Base-by-base conservation (phyloP, 1,140 invertebrate genomes). In the Littorina saxatilis region DNA sequence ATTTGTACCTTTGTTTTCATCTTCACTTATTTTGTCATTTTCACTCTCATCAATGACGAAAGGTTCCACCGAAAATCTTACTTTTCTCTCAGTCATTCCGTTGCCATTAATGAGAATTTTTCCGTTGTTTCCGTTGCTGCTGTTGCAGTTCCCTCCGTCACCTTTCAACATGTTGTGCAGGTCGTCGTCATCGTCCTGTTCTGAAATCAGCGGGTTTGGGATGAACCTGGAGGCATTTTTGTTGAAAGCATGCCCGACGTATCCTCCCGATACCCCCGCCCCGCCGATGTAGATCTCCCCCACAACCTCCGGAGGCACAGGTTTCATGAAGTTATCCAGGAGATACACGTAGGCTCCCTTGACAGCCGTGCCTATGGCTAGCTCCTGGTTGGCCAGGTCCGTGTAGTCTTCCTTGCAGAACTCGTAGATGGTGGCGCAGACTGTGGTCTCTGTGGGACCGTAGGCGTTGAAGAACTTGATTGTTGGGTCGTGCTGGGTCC, bases 221-320 rank as follows among this genome's bases (percentile, higher is more conserved):
- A 88, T 63, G 70, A 88, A 88, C 72, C 66, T 63, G 66, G 86
- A 79, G 11, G 75, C 35, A 17, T 84, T 87, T 43, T 68, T 76
- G 29, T 84, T 39, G 15, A 61, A 43, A 15, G 87, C 87, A 73
- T 88, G 83, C 15, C 86, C 86, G 35, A 84, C 84, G 39, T 88
- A 88, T 4, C 87, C 87, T 4, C 81, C 72, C 4, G 87, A 83
- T 29, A 88, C 58, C 17, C 87, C 86, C 66, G 77, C 73, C 9
- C 86, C 87, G 40, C 87, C 87, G 23, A 87, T 84, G 39, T 85
- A 88, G 75, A 88, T 83, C 83, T 88, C 86, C 3, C 86, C 87
- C 4, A 88, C 85, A 58, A 87, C 83, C 70, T 80, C 83, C 20
- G 87, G 87, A 50, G 87, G 86, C 35, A 88, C 82, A 11, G 87